A percentile compares a stretch with the other conserved stretches of the same genome.
Evolutionary conservation across 2,113 vertebrate genomes (phyloP).

Genomic region (Callipepla californica): DNA sequence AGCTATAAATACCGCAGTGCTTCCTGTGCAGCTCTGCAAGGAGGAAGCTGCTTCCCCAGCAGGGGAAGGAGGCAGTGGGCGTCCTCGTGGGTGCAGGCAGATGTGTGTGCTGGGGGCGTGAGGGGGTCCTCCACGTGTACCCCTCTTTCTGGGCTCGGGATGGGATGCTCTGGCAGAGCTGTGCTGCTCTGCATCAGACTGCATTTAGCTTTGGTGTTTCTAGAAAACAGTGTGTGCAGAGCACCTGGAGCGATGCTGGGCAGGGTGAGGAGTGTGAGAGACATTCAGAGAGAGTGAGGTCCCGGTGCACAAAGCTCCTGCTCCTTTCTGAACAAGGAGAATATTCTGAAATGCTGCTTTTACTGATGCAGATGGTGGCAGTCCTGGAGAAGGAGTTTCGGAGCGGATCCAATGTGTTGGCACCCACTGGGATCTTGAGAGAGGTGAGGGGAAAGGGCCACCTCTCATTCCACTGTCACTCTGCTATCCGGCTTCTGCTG

Average conservation of each 20-base stretch:
- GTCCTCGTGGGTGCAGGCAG: not conserved
- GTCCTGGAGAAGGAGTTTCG: not conserved
- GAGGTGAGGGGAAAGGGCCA: not conserved
- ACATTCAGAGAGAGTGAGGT: not conserved
- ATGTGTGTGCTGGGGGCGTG: fast-evolving
- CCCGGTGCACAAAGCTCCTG: not conserved
- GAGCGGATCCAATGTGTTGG: not conserved
- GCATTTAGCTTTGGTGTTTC: fast-evolving
- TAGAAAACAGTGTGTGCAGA: not conserved
- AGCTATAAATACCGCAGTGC: constrained; percentile 39
- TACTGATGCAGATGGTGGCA: not conserved
- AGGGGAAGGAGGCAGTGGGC: not conserved
- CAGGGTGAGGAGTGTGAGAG: not conserved
- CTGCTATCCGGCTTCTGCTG: not conserved
- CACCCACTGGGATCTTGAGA: not conserved
- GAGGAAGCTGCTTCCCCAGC: constrained; percentile 46
- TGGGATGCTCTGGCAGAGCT: not conserved
- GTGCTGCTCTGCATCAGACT: fast-evolving
- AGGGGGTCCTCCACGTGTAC: not conserved
- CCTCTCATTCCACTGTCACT: not conserved
- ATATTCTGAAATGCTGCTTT: not conserved
- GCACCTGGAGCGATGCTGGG: not conserved
- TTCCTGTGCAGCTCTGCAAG: constrained; percentile 33
- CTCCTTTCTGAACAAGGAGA: not conserved
- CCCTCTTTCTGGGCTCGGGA: not conserved